Evolutionary conservation across 2,113 vertebrate genomes (phyloP).

Genomic region (Pomatostomus ruficeps): DNA sequence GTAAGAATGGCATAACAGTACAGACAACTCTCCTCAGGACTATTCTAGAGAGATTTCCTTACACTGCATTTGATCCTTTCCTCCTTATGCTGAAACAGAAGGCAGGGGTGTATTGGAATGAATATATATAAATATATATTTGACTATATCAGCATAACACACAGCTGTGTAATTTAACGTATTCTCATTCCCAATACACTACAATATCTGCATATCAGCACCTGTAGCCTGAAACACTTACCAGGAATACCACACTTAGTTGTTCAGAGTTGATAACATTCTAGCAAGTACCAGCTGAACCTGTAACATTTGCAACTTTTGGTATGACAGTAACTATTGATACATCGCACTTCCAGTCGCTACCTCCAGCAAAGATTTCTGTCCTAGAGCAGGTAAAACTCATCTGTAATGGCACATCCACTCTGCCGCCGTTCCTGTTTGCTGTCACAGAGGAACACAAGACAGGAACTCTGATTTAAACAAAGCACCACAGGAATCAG

Average conservation of each 20-base stretch:
- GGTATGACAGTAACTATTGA: not conserved
- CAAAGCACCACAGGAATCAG: not conserved
- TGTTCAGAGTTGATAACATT: not conserved
- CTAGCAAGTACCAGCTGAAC: not conserved
- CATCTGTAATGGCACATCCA: not conserved
- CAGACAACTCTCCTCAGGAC: not conserved
- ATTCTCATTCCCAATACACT: not conserved
- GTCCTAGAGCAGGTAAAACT: not conserved
- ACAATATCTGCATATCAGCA: not conserved
- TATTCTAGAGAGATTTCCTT: not conserved
- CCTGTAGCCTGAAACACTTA: not conserved
- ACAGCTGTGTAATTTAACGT: not conserved
- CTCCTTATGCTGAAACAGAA: not conserved
- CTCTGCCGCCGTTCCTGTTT: not conserved
- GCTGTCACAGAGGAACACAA: not conserved
- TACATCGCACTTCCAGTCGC: not conserved
- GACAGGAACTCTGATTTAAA: not conserved
- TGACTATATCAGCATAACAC: not conserved
- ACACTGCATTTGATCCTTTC: not conserved
- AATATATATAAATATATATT: not conserved
- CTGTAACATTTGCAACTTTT: not conserved
- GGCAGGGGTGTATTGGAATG: not conserved
- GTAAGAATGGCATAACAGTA: not conserved
- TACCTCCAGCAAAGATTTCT: not conserved
- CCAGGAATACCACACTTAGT: not conserved